Percentiles rank a stretch among this genome's conserved stretches.
phyloP scores from a whole-genome alignment of 2,797 vertebrate genomes.

The Phataginus tetradactyla region DNA sequence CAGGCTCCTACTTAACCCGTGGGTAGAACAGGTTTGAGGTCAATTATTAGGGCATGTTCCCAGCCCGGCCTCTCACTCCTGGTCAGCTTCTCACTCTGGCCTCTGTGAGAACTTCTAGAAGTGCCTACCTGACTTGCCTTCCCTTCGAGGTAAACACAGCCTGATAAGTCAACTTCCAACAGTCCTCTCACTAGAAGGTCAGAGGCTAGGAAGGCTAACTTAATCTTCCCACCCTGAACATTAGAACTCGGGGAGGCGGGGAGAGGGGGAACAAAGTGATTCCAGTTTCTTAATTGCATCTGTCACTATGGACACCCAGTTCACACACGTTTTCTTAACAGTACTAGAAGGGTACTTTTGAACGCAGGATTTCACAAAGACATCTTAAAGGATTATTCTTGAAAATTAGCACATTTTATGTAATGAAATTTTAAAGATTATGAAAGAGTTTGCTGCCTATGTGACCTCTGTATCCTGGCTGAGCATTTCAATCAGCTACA shows the following conservation, averaged over 20 bases:
- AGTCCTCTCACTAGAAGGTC: neutral
- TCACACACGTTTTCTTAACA: neutral
- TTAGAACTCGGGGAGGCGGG: neutral
- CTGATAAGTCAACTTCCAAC: neutral
- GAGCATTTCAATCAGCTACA: too few relatives aligned
- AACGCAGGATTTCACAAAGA: neutral
- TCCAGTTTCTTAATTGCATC: neutral
- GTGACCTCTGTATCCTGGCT: neutral
- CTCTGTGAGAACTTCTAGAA: neutral
- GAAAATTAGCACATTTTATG: neutral
- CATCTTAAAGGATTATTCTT: neutral
- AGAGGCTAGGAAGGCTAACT: neutral
- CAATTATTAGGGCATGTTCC: neutral
- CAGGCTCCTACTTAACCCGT: neutral
- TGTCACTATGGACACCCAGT: neutral
- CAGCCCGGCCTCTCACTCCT: neutral
- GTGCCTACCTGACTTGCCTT: too few relatives aligned
- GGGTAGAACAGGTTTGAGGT: neutral
- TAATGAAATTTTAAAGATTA: neutral
- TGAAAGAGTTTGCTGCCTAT: neutral
- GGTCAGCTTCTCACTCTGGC: neutral
- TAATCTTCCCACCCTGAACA: neutral
- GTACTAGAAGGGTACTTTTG: neutral
- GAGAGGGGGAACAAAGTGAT: too few relatives aligned
- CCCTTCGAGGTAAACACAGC: neutral